These are phyloP conservation scores for Pangasius larnaudii DNA, from an alignment of 2,797 vertebrate genomes.

Conservation along the genomic window DNA sequence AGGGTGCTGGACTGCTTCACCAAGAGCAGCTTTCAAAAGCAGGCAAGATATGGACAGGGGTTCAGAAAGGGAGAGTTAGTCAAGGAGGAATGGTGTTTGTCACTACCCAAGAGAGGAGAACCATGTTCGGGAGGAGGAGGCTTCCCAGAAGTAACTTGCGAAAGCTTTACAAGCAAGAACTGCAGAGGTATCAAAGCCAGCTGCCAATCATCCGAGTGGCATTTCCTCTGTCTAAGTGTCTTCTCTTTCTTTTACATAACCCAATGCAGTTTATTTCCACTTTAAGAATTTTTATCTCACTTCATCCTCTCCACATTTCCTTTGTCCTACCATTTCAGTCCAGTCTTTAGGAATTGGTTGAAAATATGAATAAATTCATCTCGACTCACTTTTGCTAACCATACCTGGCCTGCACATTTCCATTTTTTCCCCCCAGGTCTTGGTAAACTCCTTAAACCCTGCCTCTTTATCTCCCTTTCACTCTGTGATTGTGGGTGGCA, in stretches of 20 bases:
- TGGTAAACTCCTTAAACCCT: conserved; percentile 14
- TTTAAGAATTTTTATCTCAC: not conserved
- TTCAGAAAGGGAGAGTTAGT: conserved; percentile 33
- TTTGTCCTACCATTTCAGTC: not conserved
- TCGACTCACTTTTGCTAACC: not conserved
- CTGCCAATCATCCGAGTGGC: conserved; percentile 66
- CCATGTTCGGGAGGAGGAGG: conserved; percentile 44
- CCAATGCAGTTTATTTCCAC: not conserved
- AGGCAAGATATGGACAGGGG: conserved; percentile 33
- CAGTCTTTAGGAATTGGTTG: not conserved
- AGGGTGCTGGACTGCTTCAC: conserved; percentile 34
- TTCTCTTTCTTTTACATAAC: conserved; percentile 7
- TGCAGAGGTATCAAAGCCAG: conserved; percentile 72
- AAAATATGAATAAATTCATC: not conserved
- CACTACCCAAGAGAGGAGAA: conserved; percentile 36
- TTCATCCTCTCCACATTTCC: not conserved
- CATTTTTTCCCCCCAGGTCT: not conserved
- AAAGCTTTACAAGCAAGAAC: conserved; percentile 73
- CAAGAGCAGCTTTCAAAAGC: conserved; percentile 16
- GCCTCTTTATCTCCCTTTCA: conserved; percentile 38
- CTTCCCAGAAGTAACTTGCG: conserved; percentile 62
- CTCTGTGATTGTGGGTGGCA: conserved; percentile 70
- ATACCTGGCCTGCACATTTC: not conserved
- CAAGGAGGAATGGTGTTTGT: conserved; percentile 39
- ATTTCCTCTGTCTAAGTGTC: conserved; percentile 63